Conservation (phyloP, 2,113 vertebrate species). For the Kryptolebias marmoratus region DNA sequence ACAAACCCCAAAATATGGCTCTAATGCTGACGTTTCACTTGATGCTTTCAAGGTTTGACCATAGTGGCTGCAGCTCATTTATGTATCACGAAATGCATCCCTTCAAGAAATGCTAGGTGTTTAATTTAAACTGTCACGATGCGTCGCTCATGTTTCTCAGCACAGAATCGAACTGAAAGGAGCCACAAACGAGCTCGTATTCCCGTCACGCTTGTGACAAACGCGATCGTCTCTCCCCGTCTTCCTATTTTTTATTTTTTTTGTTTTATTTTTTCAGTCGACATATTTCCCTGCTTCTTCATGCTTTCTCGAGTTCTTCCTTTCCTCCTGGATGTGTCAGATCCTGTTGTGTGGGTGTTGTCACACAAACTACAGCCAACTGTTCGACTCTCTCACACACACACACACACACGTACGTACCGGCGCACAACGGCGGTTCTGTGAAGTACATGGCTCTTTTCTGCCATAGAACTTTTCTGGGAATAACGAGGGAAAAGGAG, state of each 20-base stretch:
- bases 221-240: neutral
- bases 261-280: slow-evolving; percentile 1
- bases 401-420: neutral
- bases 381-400: slow-evolving; percentile 11
- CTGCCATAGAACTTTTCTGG: slow-evolving; percentile 31
- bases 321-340: slow-evolving; percentile 55
- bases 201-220: neutral
- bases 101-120: neutral
- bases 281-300: slow-evolving; percentile 1
- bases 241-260: neutral
- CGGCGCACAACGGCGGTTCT: slow-evolving; percentile 36
- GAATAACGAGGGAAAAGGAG: slow-evolving; percentile 8
- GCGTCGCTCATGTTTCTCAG: neutral
- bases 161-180: neutral
- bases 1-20: no score
- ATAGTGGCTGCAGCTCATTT: no score
- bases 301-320: slow-evolving; percentile 1
- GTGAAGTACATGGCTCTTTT: slow-evolving; percentile 42
- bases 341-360: slow-evolving; percentile 61
- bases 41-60: no score
- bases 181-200: neutral
- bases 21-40: no score
- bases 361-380: slow-evolving; percentile 40
- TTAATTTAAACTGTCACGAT: slow-evolving; percentile 3
- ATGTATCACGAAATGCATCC: no score